These are phyloP conservation scores for Pseudorhombus dupliciocellatus DNA, from an alignment of 2,113 vertebrate species.

Conservation along the genomic window DNA sequence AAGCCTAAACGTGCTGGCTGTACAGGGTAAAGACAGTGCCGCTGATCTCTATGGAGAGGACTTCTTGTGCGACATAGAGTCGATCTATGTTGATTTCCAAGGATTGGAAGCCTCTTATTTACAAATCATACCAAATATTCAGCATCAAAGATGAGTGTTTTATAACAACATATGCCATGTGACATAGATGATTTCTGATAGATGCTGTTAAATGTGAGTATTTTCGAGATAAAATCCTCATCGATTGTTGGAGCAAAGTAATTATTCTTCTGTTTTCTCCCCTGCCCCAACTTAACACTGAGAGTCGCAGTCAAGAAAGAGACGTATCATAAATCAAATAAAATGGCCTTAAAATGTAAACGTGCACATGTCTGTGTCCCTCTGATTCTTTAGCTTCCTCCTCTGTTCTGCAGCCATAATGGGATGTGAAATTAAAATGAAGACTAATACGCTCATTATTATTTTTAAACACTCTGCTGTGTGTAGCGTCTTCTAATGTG, in stretches of 20 bases:
- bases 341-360: conserved; percentile 67
- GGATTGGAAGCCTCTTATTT: neutral
- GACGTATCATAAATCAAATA: conserved; percentile 15
- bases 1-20: conserved; percentile 30
- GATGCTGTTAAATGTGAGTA: conserved; percentile 33
- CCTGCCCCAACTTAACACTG: neutral
- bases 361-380: conserved; percentile 17
- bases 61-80: conserved; percentile 2
- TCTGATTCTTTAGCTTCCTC: conserved; percentile 25
- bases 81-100: too few species aligned
- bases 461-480: conserved; percentile 30
- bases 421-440: conserved; percentile 22
- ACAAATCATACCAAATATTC: conserved; percentile 39
- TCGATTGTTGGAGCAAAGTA: neutral
- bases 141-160: conserved; percentile 19
- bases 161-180: conserved; percentile 21
- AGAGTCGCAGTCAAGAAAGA: conserved; percentile 11
- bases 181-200: conserved; percentile 7
- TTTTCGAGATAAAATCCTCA: conserved; percentile 28
- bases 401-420: conserved; percentile 22
- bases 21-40: conserved; percentile 52
- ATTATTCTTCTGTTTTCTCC: conserved; percentile 8
- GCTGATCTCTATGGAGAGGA: conserved; percentile 29
- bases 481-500: conserved; percentile 18
- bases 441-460: conserved; percentile 14